Evolutionary conservation across 2,888 invertebrate genomes (phyloP).

Genomic region (Timema cristinae): DNA sequence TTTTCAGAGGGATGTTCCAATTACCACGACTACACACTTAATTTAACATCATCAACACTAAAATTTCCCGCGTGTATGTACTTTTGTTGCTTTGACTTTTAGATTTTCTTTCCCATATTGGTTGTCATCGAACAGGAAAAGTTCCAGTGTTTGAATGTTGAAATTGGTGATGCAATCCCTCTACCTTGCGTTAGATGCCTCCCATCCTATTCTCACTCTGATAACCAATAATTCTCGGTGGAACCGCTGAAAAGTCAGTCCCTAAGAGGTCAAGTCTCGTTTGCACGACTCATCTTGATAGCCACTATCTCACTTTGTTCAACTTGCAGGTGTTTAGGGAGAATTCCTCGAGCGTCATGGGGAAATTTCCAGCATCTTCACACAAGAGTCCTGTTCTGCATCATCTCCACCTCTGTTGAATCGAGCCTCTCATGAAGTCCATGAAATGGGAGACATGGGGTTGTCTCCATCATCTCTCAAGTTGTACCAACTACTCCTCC

Average conservation of each 20-base stretch:
- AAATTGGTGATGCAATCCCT: background rate
- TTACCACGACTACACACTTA: too few relatives aligned
- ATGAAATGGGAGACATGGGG: background rate
- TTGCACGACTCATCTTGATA: background rate
- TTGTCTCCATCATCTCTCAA: conserved; percentile 12
- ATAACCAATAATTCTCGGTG: background rate
- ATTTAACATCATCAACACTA: too few relatives aligned
- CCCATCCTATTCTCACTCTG: conserved; percentile 4
- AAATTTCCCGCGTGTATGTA: too few relatives aligned
- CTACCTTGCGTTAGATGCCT: background rate
- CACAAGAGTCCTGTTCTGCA: conserved; percentile 8
- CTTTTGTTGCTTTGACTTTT: too few relatives aligned
- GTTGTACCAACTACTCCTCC: background rate
- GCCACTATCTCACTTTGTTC: background rate
- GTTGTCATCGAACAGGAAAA: too few relatives aligned
- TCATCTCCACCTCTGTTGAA: background rate
- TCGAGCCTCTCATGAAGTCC: background rate
- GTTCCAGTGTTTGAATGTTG: background rate
- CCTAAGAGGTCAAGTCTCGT: background rate
- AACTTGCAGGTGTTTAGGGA: background rate
- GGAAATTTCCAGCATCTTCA: conserved; percentile 17
- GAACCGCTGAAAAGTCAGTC: background rate
- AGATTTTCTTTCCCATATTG: too few relatives aligned
- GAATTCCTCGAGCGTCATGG: background rate
- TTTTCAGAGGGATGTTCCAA: too few relatives aligned